Evolutionary conservation across 2,888 invertebrate genomes (phyloP).

Genomic region (Tinea semifulvella): DNA sequence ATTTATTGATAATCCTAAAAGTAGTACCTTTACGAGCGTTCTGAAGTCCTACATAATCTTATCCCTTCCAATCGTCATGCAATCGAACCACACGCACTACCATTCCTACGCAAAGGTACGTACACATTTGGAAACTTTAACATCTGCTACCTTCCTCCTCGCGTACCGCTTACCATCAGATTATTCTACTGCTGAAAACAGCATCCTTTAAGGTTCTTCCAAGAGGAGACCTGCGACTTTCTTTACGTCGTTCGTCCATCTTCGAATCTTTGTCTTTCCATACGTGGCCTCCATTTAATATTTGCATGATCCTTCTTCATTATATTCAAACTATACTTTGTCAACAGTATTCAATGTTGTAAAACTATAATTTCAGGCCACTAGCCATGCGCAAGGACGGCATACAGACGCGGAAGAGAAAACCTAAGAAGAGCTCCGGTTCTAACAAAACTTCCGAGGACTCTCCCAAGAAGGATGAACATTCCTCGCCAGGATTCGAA

Average conservation of each 20-base stretch:
- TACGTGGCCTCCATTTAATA: too few relatives aligned
- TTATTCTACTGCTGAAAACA: too few relatives aligned
- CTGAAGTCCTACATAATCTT: neutral
- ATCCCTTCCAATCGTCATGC: neutral
- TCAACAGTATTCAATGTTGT: too few relatives aligned
- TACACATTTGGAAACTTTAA: too few relatives aligned
- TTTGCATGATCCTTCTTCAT: too few relatives aligned
- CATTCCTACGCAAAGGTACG: neutral
- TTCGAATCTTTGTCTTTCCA: too few relatives aligned
- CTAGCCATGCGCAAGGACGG: conserved; percentile 96
- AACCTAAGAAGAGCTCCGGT: conserved; percentile 81
- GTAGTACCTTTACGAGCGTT: neutral
- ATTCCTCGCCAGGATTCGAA: conserved; percentile 50
- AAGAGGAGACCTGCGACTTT: too few relatives aligned
- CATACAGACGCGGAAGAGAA: conserved; percentile 94
- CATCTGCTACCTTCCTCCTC: too few relatives aligned
- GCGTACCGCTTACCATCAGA: too few relatives aligned
- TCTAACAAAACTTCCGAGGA: conserved; percentile 50
- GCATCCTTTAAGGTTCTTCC: too few relatives aligned
- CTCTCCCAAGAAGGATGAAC: conserved; percentile 50
- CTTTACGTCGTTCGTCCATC: too few relatives aligned
- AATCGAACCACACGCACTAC: neutral
- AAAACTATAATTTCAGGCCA: conserved; percentile 68
- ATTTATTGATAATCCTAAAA: neutral
- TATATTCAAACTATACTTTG: too few relatives aligned